A percentile compares a stretch with the other conserved stretches of the same genome.
Evolutionary conservation across 1,140 invertebrate species (phyloP).

Genomic region (Myzus persicae): DNA sequence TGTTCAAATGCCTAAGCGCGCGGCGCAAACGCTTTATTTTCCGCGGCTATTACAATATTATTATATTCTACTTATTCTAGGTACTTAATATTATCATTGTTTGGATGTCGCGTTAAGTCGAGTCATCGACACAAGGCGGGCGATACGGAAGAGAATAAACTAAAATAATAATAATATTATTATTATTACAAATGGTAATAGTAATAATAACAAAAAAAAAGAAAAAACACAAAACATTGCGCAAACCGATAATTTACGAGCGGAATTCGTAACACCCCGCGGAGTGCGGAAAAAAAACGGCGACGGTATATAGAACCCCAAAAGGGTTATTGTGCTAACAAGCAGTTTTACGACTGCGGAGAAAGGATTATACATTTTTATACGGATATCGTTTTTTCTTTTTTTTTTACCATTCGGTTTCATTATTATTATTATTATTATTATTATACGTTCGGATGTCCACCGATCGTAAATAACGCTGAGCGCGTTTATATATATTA

Average conservation of each 20-base stretch:
- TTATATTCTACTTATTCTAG: too few species aligned
- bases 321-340: slow-evolving; percentile 56
- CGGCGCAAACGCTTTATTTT: slow-evolving; percentile 42
- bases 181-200: background rate
- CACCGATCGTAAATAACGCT: slow-evolving; percentile 39
- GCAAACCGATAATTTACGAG: slow-evolving; percentile 53
- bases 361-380: slow-evolving; percentile 47
- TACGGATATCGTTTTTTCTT: slow-evolving; percentile 45
- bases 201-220: background rate
- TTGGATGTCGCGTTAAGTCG: background rate
- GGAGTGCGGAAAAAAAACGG: background rate
- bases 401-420: slow-evolving; percentile 22
- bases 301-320: slow-evolving; percentile 15
- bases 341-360: slow-evolving; percentile 49
- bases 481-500: background rate
- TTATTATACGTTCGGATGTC: slow-evolving; percentile 19
- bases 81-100: background rate
- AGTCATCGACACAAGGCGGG: slow-evolving; percentile 6
- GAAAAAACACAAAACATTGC: slow-evolving; percentile 17
- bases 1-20: slow-evolving; percentile 52
- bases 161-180: background rate
- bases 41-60: background rate
- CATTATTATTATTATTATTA: slow-evolving; percentile 27
- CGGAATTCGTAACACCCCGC: slow-evolving; percentile 46
- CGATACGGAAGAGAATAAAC: background rate